Evolutionary conservation across 1,140 invertebrate species (phyloP).

Genomic region (Grapholita molesta): DNA sequence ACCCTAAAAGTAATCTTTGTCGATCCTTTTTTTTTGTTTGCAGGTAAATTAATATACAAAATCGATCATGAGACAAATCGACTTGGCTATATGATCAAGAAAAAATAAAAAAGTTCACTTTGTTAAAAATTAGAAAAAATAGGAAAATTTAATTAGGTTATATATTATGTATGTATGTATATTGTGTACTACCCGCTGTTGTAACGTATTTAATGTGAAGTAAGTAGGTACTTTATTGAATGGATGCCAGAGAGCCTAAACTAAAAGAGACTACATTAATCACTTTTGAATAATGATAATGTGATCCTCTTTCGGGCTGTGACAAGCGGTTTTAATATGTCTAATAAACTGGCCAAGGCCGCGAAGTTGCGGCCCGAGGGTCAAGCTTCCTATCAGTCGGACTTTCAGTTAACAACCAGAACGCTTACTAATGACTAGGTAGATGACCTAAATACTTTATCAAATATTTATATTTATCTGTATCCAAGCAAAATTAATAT

Average conservation of each 20-base stretch:
- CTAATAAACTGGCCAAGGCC: constrained; percentile 7
- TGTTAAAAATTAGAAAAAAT: no score
- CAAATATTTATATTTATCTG: background rate
- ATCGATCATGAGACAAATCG: background rate
- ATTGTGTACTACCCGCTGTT: background rate
- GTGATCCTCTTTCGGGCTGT: constrained; percentile 4
- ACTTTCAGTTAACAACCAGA: constrained; percentile 1
- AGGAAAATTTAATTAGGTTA: no score
- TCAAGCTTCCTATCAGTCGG: background rate
- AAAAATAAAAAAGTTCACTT: no score
- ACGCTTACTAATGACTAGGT: background rate
- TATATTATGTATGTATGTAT: no score
- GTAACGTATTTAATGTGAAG: background rate
- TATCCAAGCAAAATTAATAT: background rate
- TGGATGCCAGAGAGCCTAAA: background rate
- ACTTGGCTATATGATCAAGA: background rate
- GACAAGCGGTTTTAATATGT: constrained; percentile 17
- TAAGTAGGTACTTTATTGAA: background rate
- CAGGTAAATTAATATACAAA: background rate
- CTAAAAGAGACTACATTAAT: constrained; percentile 11
- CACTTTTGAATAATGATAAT: constrained; percentile 12
- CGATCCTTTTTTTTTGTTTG: background rate
- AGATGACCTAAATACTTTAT: background rate
- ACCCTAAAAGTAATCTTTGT: background rate
- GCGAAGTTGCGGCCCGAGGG: background rate